Conservation (phyloP, 2,888 invertebrate genomes). For the Tetrapedia diversipes region DNA sequence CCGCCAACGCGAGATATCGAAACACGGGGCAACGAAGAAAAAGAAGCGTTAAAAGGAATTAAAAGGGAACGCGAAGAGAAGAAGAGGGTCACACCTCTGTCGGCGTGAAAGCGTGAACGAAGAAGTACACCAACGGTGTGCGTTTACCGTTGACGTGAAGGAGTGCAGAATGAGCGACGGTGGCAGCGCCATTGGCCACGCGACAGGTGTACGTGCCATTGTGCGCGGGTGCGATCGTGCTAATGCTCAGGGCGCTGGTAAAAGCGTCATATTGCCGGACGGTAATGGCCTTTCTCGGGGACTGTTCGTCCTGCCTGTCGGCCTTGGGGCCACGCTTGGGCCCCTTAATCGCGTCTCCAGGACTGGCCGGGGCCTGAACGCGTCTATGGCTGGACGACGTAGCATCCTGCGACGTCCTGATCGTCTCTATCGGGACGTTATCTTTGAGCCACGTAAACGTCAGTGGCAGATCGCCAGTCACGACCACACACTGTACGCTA, state of each 20-base stretch:
- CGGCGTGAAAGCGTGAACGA: slow-evolving; percentile 39
- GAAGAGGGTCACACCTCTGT: slow-evolving; percentile 37
- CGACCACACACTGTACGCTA: slow-evolving; percentile 86
- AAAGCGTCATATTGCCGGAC: slow-evolving; percentile 86
- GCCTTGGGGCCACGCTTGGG: slow-evolving; percentile 66
- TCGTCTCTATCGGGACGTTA: slow-evolving; percentile 83
- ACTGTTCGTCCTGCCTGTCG: slow-evolving; percentile 62
- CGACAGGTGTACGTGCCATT: slow-evolving; percentile 86
- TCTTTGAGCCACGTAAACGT: slow-evolving; percentile 87
- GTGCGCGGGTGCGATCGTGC: slow-evolving; percentile 85
- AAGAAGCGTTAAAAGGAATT: not conserved
- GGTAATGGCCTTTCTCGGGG: slow-evolving; percentile 82
- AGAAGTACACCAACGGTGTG: slow-evolving; percentile 76
- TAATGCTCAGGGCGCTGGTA: slow-evolving; percentile 86
- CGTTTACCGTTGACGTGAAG: slow-evolving; percentile 86
- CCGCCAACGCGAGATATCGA: not conserved
- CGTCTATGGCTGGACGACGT: slow-evolving; percentile 70
- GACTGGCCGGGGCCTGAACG: slow-evolving; percentile 59
- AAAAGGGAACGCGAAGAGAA: too few species aligned
- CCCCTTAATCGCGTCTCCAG: slow-evolving; percentile 64
- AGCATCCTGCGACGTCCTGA: slow-evolving; percentile 72
- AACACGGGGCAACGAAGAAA: not conserved
- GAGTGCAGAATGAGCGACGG: slow-evolving; percentile 85
- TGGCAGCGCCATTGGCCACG: slow-evolving; percentile 85
- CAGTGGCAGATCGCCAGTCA: slow-evolving; percentile 87